A percentile compares a stretch with the other conserved stretches of the same genome.
Evolutionary conservation across 2,797 vertebrate genomes (phyloP).

Genomic region (Cebuella pygmaea): DNA sequence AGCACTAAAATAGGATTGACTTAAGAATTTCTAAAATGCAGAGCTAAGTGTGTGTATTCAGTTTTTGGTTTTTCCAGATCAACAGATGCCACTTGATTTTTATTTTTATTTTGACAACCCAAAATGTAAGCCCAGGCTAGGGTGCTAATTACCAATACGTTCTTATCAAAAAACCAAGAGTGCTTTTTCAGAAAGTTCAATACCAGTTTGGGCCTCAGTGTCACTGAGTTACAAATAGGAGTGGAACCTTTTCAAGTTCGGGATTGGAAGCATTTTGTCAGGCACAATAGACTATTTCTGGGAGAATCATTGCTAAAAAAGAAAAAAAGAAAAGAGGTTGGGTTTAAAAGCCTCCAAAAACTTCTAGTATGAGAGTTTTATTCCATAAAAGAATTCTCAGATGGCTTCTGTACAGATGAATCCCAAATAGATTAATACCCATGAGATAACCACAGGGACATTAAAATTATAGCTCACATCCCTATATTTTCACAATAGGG

Average conservation of each 20-base stretch:
- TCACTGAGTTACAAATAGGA: slow-evolving; percentile 49
- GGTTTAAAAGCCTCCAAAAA: slow-evolving; percentile 38
- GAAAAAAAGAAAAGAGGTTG: neutral
- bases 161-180: slow-evolving; percentile 59
- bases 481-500: slow-evolving; percentile 62
- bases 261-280: slow-evolving; percentile 29
- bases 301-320: neutral
- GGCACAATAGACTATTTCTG: slow-evolving; percentile 44
- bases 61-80: slow-evolving; percentile 55
- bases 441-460: neutral
- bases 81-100: slow-evolving; percentile 72
- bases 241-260: slow-evolving; percentile 17
- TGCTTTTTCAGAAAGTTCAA: slow-evolving; percentile 59
- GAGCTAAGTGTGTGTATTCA: neutral
- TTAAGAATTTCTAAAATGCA: slow-evolving; percentile 47
- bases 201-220: slow-evolving; percentile 29
- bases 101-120: slow-evolving; percentile 67
- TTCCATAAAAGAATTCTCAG: slow-evolving; percentile 42
- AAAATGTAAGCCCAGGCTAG: slow-evolving; percentile 57
- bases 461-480: slow-evolving; percentile 41
- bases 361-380: neutral
- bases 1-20: slow-evolving; percentile 20
- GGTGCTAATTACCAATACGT: slow-evolving; percentile 58
- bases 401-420: slow-evolving; percentile 2
- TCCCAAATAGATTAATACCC: neutral